Base-by-base conservation (phyloP, 2,113 vertebrate genomes). In the Montifringilla adamsi region DNA sequence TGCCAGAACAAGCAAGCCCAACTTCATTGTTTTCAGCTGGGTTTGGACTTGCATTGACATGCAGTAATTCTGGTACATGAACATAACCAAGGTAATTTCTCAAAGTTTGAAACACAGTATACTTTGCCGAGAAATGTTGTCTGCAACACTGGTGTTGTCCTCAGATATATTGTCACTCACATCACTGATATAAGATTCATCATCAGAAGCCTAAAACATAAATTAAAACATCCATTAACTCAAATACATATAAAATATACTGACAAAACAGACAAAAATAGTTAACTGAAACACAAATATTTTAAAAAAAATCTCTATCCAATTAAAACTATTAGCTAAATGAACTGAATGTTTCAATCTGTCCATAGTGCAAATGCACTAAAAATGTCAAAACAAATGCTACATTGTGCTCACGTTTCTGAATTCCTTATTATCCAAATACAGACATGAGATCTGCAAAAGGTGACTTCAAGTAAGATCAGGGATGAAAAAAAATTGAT, bases 131-230 rank as follows among this genome's bases (percentile, higher is more conserved):
- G 99, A 99, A 98, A 99, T 97, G 90, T 98, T 99, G 97, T 99
- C 99, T 66, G 99, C 99, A 87, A 99, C 99, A 74, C 99, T 99
- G 98, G 99, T 99, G 96, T 99, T 99, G 98, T 99, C 99, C 97
- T 99, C 99, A 28, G 99, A 99, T 98, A 99, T 99, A 94, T 99
- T 99, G 98, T 99, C 99, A 93, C 99, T 99, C 98, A 99, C 99
- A 96, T 99, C 99, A 83, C 99, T 99, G 98, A 99, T 98, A 87
- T 99, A 99, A 95, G 99, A 99, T 97, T 99, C 99, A 95, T 99
- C 99, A 94, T 99, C 99, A 94, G 99, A 99, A 96, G 98, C 99
- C 99, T 99, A 78, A 68, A 94, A 94, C 60, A 95, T 64, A 97
- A 94, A 91, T 24, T 24, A 89, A 89, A 89, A 75, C 44, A 70